A percentile compares a stretch with the other conserved stretches of the same genome.
phyloP scores from a whole-genome alignment of 2,888 invertebrate species.

The Oscheius sp. region DNA sequence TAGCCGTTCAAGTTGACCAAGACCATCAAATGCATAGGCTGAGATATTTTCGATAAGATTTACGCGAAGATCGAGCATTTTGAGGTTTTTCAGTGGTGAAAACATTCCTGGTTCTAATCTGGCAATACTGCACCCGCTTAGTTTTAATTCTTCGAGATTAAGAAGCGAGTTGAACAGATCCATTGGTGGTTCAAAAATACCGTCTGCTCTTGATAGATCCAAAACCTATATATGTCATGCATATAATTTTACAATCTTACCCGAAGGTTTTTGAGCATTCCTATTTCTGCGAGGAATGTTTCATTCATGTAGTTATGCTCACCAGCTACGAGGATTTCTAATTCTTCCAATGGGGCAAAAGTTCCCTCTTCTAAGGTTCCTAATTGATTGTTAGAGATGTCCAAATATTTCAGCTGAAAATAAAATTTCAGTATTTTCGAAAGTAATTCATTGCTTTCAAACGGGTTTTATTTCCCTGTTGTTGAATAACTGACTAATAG shows the following conservation, averaged over 20 bases:
- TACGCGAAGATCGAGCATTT: constrained; percentile 80
- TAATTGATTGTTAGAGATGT: constrained; percentile 87
- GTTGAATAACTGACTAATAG: too few relatives aligned
- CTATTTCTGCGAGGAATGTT: constrained; percentile 85
- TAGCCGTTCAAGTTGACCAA: constrained; percentile 84
- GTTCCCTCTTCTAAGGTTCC: constrained; percentile 84
- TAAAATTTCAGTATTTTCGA: too few relatives aligned
- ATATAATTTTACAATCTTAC: constrained; percentile 33
- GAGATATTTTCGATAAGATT: constrained; percentile 83
- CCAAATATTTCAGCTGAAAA: constrained; percentile 80
- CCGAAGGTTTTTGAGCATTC: constrained; percentile 81
- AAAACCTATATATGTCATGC: constrained; percentile 34
- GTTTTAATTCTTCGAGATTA: constrained; percentile 73
- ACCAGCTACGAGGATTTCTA: constrained; percentile 78
- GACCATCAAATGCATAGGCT: constrained; percentile 84
- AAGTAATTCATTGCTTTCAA: too few relatives aligned
- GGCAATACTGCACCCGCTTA: constrained; percentile 71
- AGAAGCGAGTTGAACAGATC: constrained; percentile 45
- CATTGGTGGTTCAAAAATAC: constrained; percentile 54
- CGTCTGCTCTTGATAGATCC: constrained; percentile 64
- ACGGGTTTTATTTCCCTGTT: too few relatives aligned
- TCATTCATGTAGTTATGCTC: constrained; percentile 85
- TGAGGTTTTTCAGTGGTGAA: constrained; percentile 83
- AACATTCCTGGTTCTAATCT: constrained; percentile 81
- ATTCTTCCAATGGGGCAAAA: constrained; percentile 82